phyloP scores from a whole-genome alignment of 1,140 invertebrate species.

The Drosophila yakuba region DNA sequence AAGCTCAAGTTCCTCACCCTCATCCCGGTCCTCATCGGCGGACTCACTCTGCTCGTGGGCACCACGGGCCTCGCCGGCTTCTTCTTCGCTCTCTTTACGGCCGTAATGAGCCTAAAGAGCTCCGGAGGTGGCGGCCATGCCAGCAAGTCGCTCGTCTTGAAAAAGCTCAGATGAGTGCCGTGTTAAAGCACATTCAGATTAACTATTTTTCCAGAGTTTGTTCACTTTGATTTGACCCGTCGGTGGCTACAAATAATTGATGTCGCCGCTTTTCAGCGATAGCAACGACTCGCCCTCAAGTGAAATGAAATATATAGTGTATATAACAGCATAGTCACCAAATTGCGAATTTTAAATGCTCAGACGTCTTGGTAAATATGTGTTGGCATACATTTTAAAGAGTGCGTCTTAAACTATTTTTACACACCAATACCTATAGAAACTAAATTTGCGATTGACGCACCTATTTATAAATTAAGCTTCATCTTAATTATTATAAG shows the following conservation, averaged over 20 bases:
- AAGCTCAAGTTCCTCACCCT: slow-evolving; percentile 93
- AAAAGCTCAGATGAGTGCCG: slow-evolving; percentile 62
- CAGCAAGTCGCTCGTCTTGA: slow-evolving; percentile 73
- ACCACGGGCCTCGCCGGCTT: slow-evolving; percentile 92
- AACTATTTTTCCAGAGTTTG: slow-evolving; percentile 13
- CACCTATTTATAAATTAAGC: too few species aligned
- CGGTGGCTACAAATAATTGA: slow-evolving; percentile 3
- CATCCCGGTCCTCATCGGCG: slow-evolving; percentile 90
- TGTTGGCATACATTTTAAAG: too few species aligned
- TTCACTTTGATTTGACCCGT: slow-evolving; percentile 12
- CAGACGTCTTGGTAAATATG: too few species aligned
- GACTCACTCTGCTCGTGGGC: slow-evolving; percentile 89
- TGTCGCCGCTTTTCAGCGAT: slow-evolving; percentile 17
- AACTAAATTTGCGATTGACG: too few species aligned
- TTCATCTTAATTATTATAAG: too few species aligned
- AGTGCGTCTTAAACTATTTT: too few species aligned
- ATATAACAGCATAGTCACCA: slow-evolving; percentile 13
- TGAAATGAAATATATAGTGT: slow-evolving; percentile 41
- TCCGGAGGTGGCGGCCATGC: slow-evolving; percentile 55
- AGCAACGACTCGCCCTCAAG: slow-evolving; percentile 19
- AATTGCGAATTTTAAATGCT: background rate
- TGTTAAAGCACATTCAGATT: slow-evolving; percentile 32
- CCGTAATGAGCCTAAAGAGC: slow-evolving; percentile 86
- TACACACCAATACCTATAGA: too few species aligned
- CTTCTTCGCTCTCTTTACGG: slow-evolving; percentile 92